Conservation (phyloP, 2,113 vertebrate genomes). For the Urocitellus parryii region DNA sequence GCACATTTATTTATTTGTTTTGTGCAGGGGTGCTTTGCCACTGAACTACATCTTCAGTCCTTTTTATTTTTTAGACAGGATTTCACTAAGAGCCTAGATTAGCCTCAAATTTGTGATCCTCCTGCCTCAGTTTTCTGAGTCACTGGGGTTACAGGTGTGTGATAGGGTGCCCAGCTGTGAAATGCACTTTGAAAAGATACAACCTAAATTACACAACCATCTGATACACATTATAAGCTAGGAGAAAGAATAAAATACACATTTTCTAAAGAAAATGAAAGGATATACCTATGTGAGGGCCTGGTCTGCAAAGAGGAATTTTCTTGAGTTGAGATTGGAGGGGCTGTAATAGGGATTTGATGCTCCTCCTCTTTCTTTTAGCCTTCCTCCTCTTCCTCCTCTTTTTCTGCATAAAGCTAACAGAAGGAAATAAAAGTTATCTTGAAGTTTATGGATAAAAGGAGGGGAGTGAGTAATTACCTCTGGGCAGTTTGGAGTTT, state of each 20-base stretch:
- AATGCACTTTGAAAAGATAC: conserved; percentile 43
- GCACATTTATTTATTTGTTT: not conserved
- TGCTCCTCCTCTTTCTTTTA: not conserved
- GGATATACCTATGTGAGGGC: not conserved
- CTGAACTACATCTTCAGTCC: no score
- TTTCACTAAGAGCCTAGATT: no score
- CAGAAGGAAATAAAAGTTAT: not conserved
- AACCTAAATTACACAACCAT: not conserved
- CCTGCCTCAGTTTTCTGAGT: no score
- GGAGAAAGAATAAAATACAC: not conserved
- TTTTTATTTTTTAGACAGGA: no score
- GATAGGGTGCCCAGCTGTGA: not conserved
- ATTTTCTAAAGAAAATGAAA: conserved; percentile 60
- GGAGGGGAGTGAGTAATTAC: not conserved
- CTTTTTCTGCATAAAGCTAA: conserved; percentile 14
- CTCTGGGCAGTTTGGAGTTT: conserved; percentile 4
- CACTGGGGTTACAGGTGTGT: no score
- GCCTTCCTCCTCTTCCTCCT: not conserved
- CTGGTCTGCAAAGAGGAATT: conserved; percentile 24
- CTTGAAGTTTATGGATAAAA: not conserved
- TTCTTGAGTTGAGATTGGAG: not conserved
- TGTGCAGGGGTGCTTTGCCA: no score
- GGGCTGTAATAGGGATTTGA: not conserved
- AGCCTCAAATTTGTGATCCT: no score
- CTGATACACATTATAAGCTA: not conserved